Conservation (phyloP, 2,113 vertebrate genomes). For the Rhabdornis inornatus region DNA sequence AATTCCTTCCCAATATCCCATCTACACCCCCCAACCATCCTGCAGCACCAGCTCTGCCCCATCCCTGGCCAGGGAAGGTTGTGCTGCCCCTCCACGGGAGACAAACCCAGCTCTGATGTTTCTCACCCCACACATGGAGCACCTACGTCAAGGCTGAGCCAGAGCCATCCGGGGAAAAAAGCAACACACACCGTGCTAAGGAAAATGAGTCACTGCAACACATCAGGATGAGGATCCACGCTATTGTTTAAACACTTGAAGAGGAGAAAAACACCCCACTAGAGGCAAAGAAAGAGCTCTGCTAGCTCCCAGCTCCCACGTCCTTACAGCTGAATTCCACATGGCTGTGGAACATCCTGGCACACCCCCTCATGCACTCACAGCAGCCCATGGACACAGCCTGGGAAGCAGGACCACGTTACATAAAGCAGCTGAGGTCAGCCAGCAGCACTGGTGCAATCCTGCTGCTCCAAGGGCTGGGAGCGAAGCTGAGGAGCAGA, state of each 20-base stretch:
- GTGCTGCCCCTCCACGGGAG: fast-evolving
- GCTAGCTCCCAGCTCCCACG: neutral
- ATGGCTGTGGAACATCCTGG: neutral
- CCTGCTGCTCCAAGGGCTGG: neutral
- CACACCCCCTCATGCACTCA: neutral
- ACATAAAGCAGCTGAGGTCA: neutral
- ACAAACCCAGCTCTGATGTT: neutral
- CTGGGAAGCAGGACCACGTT: neutral
- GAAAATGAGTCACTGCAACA: neutral
- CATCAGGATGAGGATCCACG: neutral
- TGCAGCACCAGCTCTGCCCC: neutral
- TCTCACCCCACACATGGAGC: neutral
- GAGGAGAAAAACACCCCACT: neutral
- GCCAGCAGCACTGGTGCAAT: neutral
- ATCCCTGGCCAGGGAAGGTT: neutral
- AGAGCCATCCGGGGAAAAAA: neutral
- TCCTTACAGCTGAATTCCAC: neutral
- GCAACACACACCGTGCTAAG: neutral
- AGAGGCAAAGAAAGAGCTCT: neutral
- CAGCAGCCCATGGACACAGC: neutral
- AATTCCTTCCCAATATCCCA: neutral
- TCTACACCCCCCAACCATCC: neutral
- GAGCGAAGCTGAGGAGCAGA: neutral
- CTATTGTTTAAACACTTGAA: neutral
- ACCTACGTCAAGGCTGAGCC: neutral